Percentiles rank a stretch among this genome's conserved stretches.
phyloP scores from a whole-genome alignment of 2,797 vertebrate species.

The Eulemur albifrons region DNA sequence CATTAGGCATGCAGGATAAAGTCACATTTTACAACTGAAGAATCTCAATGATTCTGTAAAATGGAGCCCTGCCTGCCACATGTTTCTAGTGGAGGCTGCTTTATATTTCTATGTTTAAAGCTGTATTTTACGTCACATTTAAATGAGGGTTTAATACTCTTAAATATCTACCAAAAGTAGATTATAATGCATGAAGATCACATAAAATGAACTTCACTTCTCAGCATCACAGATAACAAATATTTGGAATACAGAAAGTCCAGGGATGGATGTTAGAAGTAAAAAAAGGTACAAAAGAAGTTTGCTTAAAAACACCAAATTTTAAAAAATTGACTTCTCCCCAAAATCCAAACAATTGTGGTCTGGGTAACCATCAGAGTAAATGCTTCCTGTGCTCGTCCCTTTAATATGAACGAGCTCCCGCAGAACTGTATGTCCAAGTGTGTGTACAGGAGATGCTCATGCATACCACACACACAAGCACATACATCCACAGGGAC shows the following conservation, averaged over 20 bases:
- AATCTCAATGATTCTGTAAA: background rate
- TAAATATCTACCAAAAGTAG: constrained; percentile 42
- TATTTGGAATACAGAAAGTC: constrained; percentile 28
- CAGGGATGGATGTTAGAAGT: background rate
- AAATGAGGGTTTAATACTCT: constrained; percentile 37
- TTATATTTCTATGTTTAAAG: background rate
- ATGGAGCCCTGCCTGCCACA: background rate
- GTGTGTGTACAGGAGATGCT: background rate
- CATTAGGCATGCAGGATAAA: constrained; percentile 12
- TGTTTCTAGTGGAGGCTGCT: background rate
- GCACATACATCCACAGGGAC: constrained; percentile 44
- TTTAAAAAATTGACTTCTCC: background rate
- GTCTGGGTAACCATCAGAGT: background rate
- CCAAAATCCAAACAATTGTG: constrained; percentile 19
- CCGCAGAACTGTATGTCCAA: background rate
- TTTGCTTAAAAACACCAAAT: constrained; percentile 43
- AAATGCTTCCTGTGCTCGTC: background rate
- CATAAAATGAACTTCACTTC: constrained; percentile 33
- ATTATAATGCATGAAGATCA: background rate
- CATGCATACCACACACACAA: background rate
- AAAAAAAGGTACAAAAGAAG: constrained; percentile 50
- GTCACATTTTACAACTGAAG: constrained; percentile 46
- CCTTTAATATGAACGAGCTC: background rate
- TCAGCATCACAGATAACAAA: constrained; percentile 28
- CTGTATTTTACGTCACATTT: background rate